Conservation (phyloP, 2,797 vertebrate genomes). For the Sebastes melanostomus region DNA sequence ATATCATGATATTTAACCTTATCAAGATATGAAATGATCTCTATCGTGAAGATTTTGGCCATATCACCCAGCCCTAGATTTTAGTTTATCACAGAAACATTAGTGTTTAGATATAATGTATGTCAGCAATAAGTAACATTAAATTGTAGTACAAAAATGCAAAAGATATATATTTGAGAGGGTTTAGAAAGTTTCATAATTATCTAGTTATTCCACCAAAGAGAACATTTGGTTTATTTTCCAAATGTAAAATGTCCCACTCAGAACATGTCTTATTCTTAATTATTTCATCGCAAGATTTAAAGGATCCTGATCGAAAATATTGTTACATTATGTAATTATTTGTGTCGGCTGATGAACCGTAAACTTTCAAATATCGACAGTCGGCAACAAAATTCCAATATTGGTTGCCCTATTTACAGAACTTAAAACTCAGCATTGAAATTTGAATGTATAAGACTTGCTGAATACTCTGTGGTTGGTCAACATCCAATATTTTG, state of each 20-base stretch:
- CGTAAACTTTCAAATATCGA: neutral
- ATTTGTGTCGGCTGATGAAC: neutral
- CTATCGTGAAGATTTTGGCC: no score
- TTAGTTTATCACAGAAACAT: neutral
- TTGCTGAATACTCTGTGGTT: neutral
- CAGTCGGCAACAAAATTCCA: neutral
- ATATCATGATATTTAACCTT: no score
- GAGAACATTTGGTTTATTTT: neutral
- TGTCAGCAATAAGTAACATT: neutral
- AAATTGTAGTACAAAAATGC: neutral
- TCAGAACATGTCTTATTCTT: neutral
- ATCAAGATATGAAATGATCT: no score
- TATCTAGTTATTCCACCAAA: neutral
- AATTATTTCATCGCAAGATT: neutral
- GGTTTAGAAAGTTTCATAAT: neutral
- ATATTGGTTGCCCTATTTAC: neutral
- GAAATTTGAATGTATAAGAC: neutral
- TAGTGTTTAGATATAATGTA: neutral
- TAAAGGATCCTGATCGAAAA: neutral
- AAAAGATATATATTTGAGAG: neutral
- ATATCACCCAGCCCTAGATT: neutral
- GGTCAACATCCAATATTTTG: neutral
- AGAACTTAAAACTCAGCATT: neutral
- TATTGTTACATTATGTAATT: neutral
- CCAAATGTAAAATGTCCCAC: neutral